Base-by-base conservation (phyloP, 2,113 vertebrate species). In the Rattus norvegicus region DNA sequence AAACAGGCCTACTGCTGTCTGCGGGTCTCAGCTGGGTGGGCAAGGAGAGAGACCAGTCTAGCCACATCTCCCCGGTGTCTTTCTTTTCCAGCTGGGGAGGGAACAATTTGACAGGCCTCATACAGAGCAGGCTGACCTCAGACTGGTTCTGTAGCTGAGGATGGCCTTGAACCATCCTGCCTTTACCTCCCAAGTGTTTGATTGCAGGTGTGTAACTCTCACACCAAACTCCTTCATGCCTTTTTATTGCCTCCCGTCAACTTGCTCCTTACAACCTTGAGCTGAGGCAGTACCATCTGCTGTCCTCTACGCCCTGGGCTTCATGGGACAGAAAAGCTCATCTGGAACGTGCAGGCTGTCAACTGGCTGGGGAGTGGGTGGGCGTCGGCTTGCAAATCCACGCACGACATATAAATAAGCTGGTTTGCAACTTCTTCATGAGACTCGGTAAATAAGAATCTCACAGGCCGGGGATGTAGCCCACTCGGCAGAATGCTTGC, bases 381-480 rank as follows among this genome's bases (percentile, higher is more conserved):
- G 54, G 56, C 8, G 9, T 81, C 20, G 10, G 47, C 43, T 84
- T 73, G 10, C 36, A 77, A 10, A 97, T 76, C 52, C 54, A 84
- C 84, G 54, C 12, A 12, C 28, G n/a, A 33, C 54, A 86, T 69
- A 61, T 73, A 8, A 52, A 19, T 81, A 33, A 83, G 43, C n/a
- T 33, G 2, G 70, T 63, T 95, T 90, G 80, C 20, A 76, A 0
- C 33, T 22, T 92, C 30, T 89, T 54, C n/a, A 12, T 93, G 77
- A 67, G n/a, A 72, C 49, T 54, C 67, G 12, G 63, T 85, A 90
- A 54, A 77, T 52, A 65, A 94, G 93, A 94, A 56, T 79, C 59
- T 84, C 1, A 2, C 84, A 47, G 77, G 39, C 16, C 72, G 47
- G 11, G 47, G 47, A 88, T 24, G 30, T 26, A 5, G 20, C 33